Evolutionary conservation across 2,113 vertebrate species (phyloP), one percentile per base, ranked within the genome.

Genomic region (Oxygymnocypris stewartii): DNA sequence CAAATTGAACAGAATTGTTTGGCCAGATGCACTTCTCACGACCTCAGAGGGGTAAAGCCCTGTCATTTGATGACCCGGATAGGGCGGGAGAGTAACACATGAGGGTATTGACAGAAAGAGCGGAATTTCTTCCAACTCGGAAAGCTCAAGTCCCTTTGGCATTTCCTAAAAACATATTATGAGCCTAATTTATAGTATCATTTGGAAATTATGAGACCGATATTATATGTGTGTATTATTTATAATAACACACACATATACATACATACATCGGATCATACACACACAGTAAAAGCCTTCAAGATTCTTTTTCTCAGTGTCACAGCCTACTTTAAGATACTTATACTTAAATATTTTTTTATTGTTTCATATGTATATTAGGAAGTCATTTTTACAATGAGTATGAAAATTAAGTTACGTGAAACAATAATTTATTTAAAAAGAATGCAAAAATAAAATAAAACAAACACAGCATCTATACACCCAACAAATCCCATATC

Each of bases 1-100:
- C 82, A 59, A 81, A 76, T n/a, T 87, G 20, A 44, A 54, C 65
- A 75, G 86, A 49, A 83, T 54, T 14, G 9, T 79, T 42, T 69
- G 44, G 20, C 73, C 61, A 81, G 59, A 65, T 84, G 83, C 63
- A 82, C 81, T 88, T 88, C 87, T 89, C 63, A 85, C 87, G 40
- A 89, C 85, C 82, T 85, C 47, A 88, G 51, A 61, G 47, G 44
- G 88, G 42, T 18, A 42, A 61, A 54, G 16, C 81, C 6, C 51
- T 57, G 54, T 80, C 25, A 77, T 84, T 13, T 44, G 28, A 23
- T 61, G 59, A 84, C 85, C 28, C 61, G 23, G 61, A 54, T 77
- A 61, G 82, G 87, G 87, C 44, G 37, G 65, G 65, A 63, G 18
- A 13, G 37, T 54, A 79, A 35, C 40, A 71, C 78, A 12, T 78